Percentiles rank a stretch among this genome's conserved stretches.
Conservation (phyloP, 2,888 invertebrate genomes). For the Linyphia triangularis region DNA sequence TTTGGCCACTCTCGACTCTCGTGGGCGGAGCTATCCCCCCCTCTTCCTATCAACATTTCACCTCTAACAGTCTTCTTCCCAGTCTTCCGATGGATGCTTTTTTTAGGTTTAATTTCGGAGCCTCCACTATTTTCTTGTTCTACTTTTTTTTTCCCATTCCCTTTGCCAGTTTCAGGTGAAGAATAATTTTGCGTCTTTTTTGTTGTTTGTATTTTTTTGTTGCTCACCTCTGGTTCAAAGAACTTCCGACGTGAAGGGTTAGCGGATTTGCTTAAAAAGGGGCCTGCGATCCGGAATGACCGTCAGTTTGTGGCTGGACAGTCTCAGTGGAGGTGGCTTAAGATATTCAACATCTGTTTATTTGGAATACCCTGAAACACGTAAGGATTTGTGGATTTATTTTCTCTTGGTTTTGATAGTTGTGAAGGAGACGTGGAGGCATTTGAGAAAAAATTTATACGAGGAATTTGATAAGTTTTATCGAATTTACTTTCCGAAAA, state of each 20-base stretch:
- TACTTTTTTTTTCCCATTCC: slow-evolving; percentile 33
- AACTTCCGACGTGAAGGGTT: slow-evolving; percentile 58
- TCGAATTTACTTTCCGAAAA: too few relatives aligned
- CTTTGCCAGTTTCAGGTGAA: not conserved
- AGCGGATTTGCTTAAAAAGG: slow-evolving; percentile 60
- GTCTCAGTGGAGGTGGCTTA: not conserved
- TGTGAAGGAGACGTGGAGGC: too few relatives aligned
- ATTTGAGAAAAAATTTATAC: too few relatives aligned
- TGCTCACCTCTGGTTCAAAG: slow-evolving; percentile 55
- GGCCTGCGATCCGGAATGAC: not conserved
- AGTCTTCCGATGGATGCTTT: slow-evolving; percentile 24
- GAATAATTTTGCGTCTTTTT: slow-evolving; percentile 30
- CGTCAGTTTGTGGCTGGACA: slow-evolving; percentile 32
- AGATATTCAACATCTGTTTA: not conserved
- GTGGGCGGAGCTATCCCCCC: slow-evolving; percentile 55
- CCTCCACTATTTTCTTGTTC: slow-evolving; percentile 24
- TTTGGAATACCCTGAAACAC: slow-evolving; percentile 29
- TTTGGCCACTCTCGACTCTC: slow-evolving; percentile 42
- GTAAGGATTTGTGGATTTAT: slow-evolving; percentile 39
- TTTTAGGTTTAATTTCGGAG: slow-evolving; percentile 38
- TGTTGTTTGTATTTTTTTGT: not conserved
- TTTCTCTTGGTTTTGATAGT: not conserved
- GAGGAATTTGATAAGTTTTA: too few relatives aligned
- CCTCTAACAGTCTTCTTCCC: not conserved
- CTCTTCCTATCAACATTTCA: too few relatives aligned